Percentiles rank a stretch among this genome's conserved stretches.
These are phyloP conservation scores for Butorides virescens DNA, from an alignment of 2,113 vertebrate species.

Conservation along the genomic window DNA sequence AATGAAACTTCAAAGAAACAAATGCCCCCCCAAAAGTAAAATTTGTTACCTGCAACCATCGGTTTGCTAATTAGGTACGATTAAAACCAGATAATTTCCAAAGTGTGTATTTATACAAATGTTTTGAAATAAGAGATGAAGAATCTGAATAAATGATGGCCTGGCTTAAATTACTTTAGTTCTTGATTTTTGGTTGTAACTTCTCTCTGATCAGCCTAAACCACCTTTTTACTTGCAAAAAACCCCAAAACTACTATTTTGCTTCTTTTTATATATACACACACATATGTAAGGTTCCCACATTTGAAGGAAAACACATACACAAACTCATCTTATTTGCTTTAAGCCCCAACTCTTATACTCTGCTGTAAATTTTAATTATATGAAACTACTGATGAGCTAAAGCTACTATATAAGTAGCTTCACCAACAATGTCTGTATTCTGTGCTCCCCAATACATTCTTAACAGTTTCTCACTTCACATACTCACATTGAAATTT, in stretches of 20 bases:
- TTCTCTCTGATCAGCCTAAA: neutral
- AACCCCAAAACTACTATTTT: rapidly evolving
- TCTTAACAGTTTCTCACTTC: neutral
- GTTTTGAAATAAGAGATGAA: neutral
- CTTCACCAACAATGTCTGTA: neutral
- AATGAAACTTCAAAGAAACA: neutral
- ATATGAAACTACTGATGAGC: neutral
- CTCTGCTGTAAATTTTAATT: neutral
- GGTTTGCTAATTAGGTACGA: neutral
- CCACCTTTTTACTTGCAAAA: neutral
- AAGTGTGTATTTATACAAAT: no score
- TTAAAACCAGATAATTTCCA: neutral
- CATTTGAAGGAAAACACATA: neutral
- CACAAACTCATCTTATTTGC: neutral
- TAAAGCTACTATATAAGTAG: neutral
- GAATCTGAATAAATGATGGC: neutral
- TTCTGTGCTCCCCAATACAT: neutral
- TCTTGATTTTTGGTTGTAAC: neutral
- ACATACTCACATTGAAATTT: neutral
- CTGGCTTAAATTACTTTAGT: neutral
- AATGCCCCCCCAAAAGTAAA: neutral
- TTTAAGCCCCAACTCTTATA: neutral
- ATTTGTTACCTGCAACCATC: neutral
- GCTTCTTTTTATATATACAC: neutral
- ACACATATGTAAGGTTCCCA: neutral